phyloP scores from a whole-genome alignment of 1,140 invertebrate species.

The Drosophila prosaltans region DNA sequence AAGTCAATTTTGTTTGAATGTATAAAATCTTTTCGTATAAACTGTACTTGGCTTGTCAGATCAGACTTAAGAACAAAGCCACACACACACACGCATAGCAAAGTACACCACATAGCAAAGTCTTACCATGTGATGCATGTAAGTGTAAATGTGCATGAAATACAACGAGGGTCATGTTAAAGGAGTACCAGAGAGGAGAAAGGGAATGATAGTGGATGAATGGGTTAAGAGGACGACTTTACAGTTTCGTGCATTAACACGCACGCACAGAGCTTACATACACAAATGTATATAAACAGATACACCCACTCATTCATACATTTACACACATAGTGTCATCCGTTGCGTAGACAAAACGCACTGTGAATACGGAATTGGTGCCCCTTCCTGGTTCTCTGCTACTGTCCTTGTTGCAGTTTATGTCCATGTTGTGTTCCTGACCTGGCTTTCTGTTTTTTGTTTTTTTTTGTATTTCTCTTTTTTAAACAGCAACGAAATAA shows the following conservation, averaged over 20 bases:
- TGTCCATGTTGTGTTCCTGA: conserved; percentile 38
- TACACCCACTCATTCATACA: conserved; percentile 12
- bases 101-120: conserved; percentile 28
- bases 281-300: not conserved
- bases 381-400: conserved; percentile 16
- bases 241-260: conserved; percentile 79
- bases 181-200: not conserved
- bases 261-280: conserved; percentile 55
- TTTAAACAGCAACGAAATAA: not conserved
- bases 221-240: conserved; percentile 25
- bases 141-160: conserved; percentile 66
- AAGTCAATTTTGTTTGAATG: no score
- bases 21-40: not conserved
- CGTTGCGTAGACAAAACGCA: conserved; percentile 61
- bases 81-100: conserved; percentile 30
- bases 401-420: conserved; percentile 23
- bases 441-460: conserved; percentile 32
- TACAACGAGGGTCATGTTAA: conserved; percentile 42
- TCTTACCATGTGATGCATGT: conserved; percentile 32
- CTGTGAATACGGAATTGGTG: conserved; percentile 60
- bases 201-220: conserved; percentile 11
- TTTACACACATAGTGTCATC: conserved; percentile 25
- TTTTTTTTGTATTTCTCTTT: conserved; percentile 30
- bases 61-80: conserved; percentile 18
- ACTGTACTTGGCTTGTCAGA: conserved; percentile 4